These are phyloP conservation scores for Xerus inauris DNA, from an alignment of 2,113 vertebrate genomes.

Conservation along the genomic window DNA sequence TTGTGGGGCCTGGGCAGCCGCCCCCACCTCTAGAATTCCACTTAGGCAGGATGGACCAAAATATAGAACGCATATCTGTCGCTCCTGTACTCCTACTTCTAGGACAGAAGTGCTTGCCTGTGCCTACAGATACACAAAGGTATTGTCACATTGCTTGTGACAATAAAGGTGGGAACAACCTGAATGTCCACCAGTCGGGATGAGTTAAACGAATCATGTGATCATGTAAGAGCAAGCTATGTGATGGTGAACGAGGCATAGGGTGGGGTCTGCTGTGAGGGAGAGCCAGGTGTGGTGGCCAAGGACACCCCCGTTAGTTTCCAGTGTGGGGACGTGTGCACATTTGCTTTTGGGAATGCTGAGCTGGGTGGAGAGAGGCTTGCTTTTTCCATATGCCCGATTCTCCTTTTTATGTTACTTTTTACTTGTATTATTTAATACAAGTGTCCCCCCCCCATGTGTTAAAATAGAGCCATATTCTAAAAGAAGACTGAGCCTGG, in stretches of 20 bases:
- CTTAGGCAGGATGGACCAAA: neutral
- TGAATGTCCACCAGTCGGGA: neutral
- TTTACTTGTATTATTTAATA: neutral
- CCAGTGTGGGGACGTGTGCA: neutral
- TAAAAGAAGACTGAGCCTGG: neutral
- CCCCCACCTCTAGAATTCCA: neutral
- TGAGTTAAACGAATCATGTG: too few relatives aligned
- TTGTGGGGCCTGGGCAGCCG: neutral
- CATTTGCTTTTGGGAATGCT: neutral
- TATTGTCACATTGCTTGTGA: neutral
- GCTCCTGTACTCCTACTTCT: neutral
- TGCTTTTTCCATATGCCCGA: neutral
- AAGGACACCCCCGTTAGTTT: neutral
- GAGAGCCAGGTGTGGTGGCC: neutral
- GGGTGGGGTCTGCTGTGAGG: too few relatives aligned
- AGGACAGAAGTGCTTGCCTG: neutral
- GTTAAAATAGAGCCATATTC: neutral
- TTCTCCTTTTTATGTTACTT: neutral
- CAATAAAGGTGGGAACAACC: neutral
- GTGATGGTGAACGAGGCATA: neutral
- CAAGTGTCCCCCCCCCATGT: neutral
- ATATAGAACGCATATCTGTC: neutral
- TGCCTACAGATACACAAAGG: neutral
- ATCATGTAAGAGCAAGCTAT: neutral
- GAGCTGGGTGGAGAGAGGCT: neutral